Evolutionary conservation across 2,888 invertebrate genomes (phyloP).

Genomic region (Incurvaria masculella): DNA sequence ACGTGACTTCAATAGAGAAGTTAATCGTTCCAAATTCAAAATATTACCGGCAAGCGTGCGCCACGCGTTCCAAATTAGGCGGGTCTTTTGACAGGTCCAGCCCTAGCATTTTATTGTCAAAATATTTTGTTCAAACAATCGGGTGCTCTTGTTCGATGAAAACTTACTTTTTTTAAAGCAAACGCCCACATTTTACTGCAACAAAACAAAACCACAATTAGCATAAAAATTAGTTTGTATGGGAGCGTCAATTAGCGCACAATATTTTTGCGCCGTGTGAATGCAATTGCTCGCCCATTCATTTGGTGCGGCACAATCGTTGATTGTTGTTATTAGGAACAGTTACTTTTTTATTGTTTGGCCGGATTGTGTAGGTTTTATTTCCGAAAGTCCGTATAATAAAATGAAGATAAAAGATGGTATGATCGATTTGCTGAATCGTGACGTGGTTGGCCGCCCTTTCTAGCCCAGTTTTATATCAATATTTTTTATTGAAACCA

Average conservation of each 20-base stretch:
- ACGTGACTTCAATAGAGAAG: slow-evolving; percentile 48
- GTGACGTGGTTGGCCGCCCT: too few species aligned
- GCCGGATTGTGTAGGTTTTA: too few species aligned
- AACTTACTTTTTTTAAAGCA: slow-evolving; percentile 14
- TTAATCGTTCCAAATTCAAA: slow-evolving; percentile 42
- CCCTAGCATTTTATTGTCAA: slow-evolving; percentile 49
- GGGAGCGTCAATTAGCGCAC: background rate
- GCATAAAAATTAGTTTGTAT: slow-evolving; percentile 40
- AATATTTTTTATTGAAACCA: too few species aligned
- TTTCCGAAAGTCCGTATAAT: too few species aligned
- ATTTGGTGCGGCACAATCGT: background rate
- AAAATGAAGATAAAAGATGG: too few species aligned
- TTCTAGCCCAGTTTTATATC: too few species aligned
- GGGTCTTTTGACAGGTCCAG: slow-evolving; percentile 43
- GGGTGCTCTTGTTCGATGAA: slow-evolving; percentile 23
- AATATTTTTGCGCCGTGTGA: background rate
- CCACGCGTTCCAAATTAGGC: slow-evolving; percentile 39
- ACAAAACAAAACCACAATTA: slow-evolving; percentile 57
- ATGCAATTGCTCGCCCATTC: background rate
- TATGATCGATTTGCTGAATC: too few species aligned
- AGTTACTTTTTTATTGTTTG: background rate
- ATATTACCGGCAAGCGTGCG: slow-evolving; percentile 34
- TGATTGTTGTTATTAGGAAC: background rate
- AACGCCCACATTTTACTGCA: slow-evolving; percentile 33
- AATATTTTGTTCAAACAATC: slow-evolving; percentile 55